phyloP scores from a whole-genome alignment of 1,140 invertebrate genomes.

The Parapsyche elsis region DNA sequence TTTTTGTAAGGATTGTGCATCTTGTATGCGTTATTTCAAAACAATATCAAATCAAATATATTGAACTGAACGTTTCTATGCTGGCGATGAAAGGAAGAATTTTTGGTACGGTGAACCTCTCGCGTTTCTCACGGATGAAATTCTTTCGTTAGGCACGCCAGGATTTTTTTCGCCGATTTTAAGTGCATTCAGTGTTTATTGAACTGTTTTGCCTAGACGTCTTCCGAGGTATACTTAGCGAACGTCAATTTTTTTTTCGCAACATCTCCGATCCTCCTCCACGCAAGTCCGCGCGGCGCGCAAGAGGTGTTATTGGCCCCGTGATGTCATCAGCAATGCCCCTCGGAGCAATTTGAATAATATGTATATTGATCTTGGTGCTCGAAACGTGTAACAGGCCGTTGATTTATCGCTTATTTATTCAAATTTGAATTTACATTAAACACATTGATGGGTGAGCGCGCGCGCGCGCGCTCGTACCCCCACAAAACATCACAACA shows the following conservation, averaged over 20 bases:
- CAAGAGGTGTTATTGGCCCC: constrained; percentile 50
- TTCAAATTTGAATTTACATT: constrained; percentile 54
- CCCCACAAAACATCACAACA: no score
- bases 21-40: no score
- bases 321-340: constrained; percentile 48
- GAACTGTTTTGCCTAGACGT: background rate
- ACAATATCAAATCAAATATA: no score
- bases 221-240: background rate
- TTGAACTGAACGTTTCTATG: no score
- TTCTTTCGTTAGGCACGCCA: background rate
- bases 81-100: no score
- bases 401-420: constrained; percentile 56
- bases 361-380: constrained; percentile 55
- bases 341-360: constrained; percentile 53
- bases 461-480: no score
- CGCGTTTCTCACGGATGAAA: no score
- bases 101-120: no score
- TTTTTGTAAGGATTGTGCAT: no score
- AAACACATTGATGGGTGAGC: constrained; percentile 35
- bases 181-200: background rate
- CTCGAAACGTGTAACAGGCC: constrained; percentile 52
- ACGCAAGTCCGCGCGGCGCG: background rate
- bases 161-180: background rate
- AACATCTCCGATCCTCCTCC: background rate
- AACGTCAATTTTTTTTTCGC: background rate